Evolutionary conservation across 2,113 vertebrate genomes (phyloP), one percentile per base, ranked within the genome.

Genomic region (Pyxicephalus adspersus): DNA sequence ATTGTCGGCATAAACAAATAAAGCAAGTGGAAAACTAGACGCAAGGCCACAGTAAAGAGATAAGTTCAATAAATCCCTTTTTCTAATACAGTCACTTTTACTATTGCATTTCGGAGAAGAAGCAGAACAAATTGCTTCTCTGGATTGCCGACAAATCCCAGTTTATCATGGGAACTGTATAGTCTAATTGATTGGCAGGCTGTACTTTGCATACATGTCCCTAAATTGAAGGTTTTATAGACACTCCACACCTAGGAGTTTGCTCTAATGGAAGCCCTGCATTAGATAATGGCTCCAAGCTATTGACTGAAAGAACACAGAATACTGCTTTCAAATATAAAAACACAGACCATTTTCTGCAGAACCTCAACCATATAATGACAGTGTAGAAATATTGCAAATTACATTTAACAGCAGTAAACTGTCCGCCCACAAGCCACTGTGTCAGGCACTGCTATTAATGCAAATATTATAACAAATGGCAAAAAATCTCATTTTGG

Each of bases 31-130:
- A 25, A 67, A 23, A 66, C 0, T 8, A 66, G 61, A 55, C 50
- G 55, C n/a, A 23, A 78, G 64, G 74, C 28, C 17, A 66, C 28
- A 9, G 51, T 34, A 38, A 57, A 67, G 17, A 78, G 57, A 57
- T 58, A 67, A 58, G 22, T 67, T 28, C 76, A 25, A 15, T 67
- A 67, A 68, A 68, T 79, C 29, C n/a, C 31, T 29, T 65, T n/a
- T 65, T 77, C 20, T 77, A 65, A 77, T 54, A 77, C 54, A 76
- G 58, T 26, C 38, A 76, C 22, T 76, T 51, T 76, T 64, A 76
- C 22, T 20, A 64, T n/a, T 16, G 18, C 34, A 28, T 26, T 54
- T 76, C 60, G 3, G 38, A 50, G 18, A 17, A 63, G 60, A 76
- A 26, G 60, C 20, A 51, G 74, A 38, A 31, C 25, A 26, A 76